phyloP scores from a whole-genome alignment of 2,113 vertebrate genomes.

The Chrysochloris asiatica region DNA sequence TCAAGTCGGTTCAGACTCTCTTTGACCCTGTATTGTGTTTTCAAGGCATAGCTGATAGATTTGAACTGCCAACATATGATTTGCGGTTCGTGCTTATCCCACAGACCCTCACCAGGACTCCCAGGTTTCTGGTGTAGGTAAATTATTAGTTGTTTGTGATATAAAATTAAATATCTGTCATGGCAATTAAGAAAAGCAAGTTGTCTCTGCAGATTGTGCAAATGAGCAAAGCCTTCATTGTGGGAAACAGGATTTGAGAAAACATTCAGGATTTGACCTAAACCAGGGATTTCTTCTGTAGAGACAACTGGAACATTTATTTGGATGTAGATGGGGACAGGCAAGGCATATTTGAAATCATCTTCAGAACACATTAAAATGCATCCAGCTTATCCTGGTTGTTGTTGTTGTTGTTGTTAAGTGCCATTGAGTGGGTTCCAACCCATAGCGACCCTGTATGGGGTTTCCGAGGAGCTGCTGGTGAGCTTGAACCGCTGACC shows the following conservation, averaged over 20 bases:
- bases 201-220: neutral
- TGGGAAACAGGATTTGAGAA: neutral
- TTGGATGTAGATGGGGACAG: neutral
- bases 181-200: neutral
- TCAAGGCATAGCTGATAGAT: too few relatives aligned
- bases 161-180: neutral
- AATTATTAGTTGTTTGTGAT: neutral
- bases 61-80: too few relatives aligned
- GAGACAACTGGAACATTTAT: neutral
- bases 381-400: neutral
- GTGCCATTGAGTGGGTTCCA: too few relatives aligned
- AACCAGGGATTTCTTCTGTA: neutral
- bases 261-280: too few relatives aligned
- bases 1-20: too few relatives aligned
- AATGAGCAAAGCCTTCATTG: neutral
- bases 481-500: too few relatives aligned
- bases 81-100: too few relatives aligned
- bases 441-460: too few relatives aligned
- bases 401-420: too few relatives aligned
- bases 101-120: too few relatives aligned
- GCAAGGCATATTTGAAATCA: neutral
- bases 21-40: too few relatives aligned
- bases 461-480: too few relatives aligned
- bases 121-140: neutral
- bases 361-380: slow-evolving; percentile 2